Evolutionary conservation across 2,113 vertebrate species (phyloP).

Genomic region (Chamaea fasciata): DNA sequence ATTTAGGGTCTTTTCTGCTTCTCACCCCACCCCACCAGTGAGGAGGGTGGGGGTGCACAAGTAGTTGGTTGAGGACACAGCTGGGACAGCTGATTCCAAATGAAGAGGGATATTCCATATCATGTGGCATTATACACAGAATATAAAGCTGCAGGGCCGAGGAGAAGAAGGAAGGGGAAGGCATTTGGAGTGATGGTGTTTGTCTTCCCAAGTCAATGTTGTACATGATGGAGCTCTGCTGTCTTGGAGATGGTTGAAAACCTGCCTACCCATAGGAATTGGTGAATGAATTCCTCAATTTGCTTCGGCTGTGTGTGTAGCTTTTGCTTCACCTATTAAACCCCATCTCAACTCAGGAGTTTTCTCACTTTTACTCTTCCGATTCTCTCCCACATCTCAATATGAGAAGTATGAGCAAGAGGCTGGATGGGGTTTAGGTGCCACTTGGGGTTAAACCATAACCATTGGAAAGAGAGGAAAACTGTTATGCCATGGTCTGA

Average conservation of each 20-base stretch:
- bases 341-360: not conserved
- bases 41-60: not conserved
- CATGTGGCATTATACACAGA: not conserved
- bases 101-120: not conserved
- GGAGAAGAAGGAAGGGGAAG: not conserved
- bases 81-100: not conserved
- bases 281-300: not conserved
- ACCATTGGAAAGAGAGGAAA: not conserved
- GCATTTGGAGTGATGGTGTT: not conserved
- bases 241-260: not conserved
- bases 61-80: not conserved
- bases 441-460: not conserved
- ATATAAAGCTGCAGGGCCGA: not conserved
- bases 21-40: fast-evolving
- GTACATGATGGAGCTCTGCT: not conserved
- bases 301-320: not conserved
- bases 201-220: not conserved
- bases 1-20: not conserved
- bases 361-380: not conserved
- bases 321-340: not conserved
- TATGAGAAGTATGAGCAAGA: not conserved
- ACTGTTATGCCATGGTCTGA: not conserved
- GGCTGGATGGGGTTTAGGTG: not conserved
- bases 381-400: not conserved
- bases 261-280: not conserved